Evolutionary conservation across 1,140 invertebrate genomes (phyloP).

Genomic region (Nephotettix cincticeps): DNA sequence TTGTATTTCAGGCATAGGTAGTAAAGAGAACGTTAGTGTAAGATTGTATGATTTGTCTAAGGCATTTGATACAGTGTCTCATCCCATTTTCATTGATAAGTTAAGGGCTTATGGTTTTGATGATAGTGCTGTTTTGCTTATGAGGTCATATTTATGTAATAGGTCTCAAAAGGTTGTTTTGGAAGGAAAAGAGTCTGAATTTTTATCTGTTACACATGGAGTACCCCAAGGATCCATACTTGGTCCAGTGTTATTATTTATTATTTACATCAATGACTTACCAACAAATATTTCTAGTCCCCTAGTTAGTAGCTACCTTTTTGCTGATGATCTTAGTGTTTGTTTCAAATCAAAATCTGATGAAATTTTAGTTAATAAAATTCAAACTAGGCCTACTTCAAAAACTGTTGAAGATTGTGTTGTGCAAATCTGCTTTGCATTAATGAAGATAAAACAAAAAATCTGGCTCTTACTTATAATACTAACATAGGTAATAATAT

Average conservation of each 20-base stretch:
- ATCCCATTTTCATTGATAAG: no score
- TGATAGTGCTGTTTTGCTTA: neutral
- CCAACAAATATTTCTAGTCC: no score
- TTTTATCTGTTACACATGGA: no score
- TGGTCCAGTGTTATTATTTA: no score
- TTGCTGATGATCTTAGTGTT: no score
- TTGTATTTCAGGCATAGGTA: neutral
- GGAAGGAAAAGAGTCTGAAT: no score
- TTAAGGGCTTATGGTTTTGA: no score
- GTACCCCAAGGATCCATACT: no score
- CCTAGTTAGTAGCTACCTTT: no score
- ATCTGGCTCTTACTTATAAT: neutral
- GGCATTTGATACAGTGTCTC: no score
- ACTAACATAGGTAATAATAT: neutral
- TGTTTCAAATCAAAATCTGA: neutral
- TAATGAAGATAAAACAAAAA: neutral
- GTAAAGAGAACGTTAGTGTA: neutral
- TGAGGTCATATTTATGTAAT: neutral
- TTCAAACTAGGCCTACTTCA: neutral
- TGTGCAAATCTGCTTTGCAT: neutral
- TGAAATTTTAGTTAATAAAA: neutral
- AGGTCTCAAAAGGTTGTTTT: no score
- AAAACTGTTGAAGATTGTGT: neutral
- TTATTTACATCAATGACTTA: no score
- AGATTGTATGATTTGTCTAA: neutral